Conservation (phyloP, 2,797 vertebrate species). For the Oreochromis mossambicus region DNA sequence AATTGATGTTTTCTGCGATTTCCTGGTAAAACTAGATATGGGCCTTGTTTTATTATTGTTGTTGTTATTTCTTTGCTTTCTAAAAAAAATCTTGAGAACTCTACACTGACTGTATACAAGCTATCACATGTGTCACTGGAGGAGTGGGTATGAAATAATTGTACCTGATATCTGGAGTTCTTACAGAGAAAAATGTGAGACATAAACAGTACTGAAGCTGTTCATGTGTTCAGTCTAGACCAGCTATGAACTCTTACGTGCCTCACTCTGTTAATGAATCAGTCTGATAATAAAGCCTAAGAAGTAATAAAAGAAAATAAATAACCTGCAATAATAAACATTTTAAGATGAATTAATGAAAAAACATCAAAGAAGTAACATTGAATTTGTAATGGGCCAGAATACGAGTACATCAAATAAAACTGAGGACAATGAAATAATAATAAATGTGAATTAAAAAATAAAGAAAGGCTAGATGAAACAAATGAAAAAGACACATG, state of each 20-base stretch:
- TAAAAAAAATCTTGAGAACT: not conserved
- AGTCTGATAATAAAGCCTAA: not conserved
- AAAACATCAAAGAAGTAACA: not conserved
- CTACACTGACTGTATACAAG: not conserved
- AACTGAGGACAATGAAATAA: not conserved
- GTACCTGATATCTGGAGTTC: not conserved
- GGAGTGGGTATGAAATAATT: not conserved
- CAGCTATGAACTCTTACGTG: not conserved
- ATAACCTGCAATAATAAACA: not conserved
- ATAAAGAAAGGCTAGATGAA: not conserved
- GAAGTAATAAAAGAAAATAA: not conserved
- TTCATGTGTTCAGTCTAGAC: not conserved
- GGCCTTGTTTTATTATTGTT: not conserved
- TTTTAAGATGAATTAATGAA: not conserved
- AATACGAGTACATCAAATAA: not conserved
- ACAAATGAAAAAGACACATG: not conserved
- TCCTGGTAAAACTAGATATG: not conserved
- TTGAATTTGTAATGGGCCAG: not conserved
- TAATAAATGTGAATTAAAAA: not conserved
- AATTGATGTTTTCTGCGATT: conserved; percentile 6
- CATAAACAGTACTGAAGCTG: not conserved
- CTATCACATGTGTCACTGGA: not conserved
- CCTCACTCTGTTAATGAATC: not conserved
- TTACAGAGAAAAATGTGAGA: not conserved
- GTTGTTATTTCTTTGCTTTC: not conserved